A percentile compares a stretch with the other conserved stretches of the same genome.
phyloP scores from a whole-genome alignment of 1,140 invertebrate species.

The Holotrichia oblita region DNA sequence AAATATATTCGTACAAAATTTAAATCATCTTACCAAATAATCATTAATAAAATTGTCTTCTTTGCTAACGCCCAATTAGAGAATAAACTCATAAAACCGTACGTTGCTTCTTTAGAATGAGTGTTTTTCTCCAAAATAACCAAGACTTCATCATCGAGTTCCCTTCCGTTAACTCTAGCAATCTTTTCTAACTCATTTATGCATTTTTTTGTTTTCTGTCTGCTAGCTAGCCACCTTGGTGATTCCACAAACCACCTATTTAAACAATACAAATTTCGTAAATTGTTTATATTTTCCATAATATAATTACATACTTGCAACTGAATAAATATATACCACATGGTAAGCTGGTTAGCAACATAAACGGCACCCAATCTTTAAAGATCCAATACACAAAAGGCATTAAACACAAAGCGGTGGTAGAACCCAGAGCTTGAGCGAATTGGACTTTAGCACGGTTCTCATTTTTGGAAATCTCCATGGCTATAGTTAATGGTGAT shows the following conservation, averaged over 20 bases:
- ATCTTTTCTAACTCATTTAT: slow-evolving; percentile 68
- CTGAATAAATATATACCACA: slow-evolving; percentile 50
- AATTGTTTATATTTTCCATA: neutral
- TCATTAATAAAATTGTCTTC: slow-evolving; percentile 67
- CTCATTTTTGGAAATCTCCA: slow-evolving; percentile 47
- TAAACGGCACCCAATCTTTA: slow-evolving; percentile 66
- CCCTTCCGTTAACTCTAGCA: slow-evolving; percentile 70
- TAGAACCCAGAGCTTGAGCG: slow-evolving; percentile 63
- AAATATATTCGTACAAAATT: neutral
- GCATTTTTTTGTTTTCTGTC: slow-evolving; percentile 67
- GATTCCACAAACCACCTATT: slow-evolving; percentile 69
- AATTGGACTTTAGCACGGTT: slow-evolving; percentile 62
- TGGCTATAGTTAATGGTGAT: slow-evolving; percentile 44
- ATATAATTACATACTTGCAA: slow-evolving; percentile 50
- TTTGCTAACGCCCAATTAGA: slow-evolving; percentile 65
- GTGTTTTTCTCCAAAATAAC: slow-evolving; percentile 55
- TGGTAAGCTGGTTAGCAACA: slow-evolving; percentile 52
- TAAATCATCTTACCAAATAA: slow-evolving; percentile 59
- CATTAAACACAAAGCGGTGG: slow-evolving; percentile 65
- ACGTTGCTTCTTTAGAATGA: slow-evolving; percentile 58
- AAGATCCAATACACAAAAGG: slow-evolving; percentile 68
- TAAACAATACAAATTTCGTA: slow-evolving; percentile 11
- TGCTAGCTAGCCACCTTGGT: slow-evolving; percentile 72
- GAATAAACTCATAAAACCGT: slow-evolving; percentile 68
- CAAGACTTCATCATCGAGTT: slow-evolving; percentile 61